Percentiles rank a stretch among this genome's conserved stretches.
phyloP scores from a whole-genome alignment of 2,888 invertebrate species.

The Rambutsinella grinnellia region DNA sequence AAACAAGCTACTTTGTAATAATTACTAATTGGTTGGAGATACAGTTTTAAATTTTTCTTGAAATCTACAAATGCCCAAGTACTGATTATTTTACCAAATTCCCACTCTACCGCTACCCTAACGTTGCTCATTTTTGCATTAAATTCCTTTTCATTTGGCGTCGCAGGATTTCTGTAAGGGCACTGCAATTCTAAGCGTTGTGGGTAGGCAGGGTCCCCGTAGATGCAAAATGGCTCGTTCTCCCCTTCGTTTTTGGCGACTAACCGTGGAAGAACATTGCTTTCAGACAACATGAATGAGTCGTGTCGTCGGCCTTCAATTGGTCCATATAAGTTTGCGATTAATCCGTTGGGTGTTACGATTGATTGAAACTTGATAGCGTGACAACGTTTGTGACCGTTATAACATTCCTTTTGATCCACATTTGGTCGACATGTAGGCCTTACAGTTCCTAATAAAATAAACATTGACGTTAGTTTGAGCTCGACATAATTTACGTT shows the following conservation, averaged over 20 bases:
- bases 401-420: background rate
- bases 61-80: background rate
- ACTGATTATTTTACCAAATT: constrained; percentile 3
- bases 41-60: constrained; percentile 6
- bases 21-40: constrained; percentile 1
- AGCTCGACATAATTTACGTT: background rate
- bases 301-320: constrained; percentile 11
- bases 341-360: constrained; percentile 13
- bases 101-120: constrained; percentile 9
- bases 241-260: background rate
- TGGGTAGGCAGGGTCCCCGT: constrained; percentile 22
- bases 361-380: constrained; percentile 4
- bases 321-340: constrained; percentile 15
- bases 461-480: no score
- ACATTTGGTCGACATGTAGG: background rate
- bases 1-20: background rate
- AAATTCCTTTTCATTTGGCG: background rate
- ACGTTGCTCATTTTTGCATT: constrained; percentile 5
- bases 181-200: background rate
- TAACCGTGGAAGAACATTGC: background rate
- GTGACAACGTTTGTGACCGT: constrained; percentile 3
- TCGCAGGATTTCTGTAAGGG: background rate
- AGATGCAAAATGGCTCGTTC: background rate
- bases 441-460: background rate
- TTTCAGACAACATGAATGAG: constrained; percentile 5